Percentiles rank a stretch among this genome's conserved stretches.
Conservation (phyloP, 2,113 vertebrate species). For the Podarcis raffonei region DNA sequence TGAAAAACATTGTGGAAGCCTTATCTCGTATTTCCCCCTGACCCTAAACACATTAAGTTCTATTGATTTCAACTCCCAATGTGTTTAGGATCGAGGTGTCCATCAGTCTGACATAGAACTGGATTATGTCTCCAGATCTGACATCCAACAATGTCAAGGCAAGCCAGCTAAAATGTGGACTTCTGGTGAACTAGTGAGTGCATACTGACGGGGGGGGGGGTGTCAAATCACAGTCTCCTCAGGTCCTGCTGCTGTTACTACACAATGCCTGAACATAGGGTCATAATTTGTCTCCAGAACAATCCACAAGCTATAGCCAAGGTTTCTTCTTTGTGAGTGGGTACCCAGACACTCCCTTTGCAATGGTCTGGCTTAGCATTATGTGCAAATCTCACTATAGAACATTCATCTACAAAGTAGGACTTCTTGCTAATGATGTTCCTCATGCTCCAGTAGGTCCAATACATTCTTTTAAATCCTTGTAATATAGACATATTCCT, state of each 20-base stretch:
- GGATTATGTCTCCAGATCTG: neutral
- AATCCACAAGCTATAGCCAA: too few species aligned
- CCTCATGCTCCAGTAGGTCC: constrained; percentile 7
- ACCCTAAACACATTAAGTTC: neutral
- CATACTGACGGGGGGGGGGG: too few species aligned
- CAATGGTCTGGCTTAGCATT: too few species aligned
- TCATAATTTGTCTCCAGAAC: too few species aligned
- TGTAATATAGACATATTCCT: constrained; percentile 37
- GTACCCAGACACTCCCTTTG: too few species aligned
- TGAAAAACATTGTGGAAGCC: neutral
- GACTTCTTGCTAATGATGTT: constrained; percentile 12
- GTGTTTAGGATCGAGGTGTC: neutral
- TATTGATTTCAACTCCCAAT: neutral
- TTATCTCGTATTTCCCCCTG: neutral
- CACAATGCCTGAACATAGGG: too few species aligned
- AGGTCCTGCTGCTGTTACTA: too few species aligned
- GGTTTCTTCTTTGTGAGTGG: too few species aligned
- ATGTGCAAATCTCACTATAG: neutral
- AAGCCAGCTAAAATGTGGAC: neutral
- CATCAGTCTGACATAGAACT: neutral
- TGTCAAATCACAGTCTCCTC: too few species aligned
- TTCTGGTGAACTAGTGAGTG: neutral
- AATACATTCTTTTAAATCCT: constrained; percentile 18
- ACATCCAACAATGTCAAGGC: neutral
- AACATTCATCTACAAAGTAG: neutral